These are phyloP conservation scores for Manis pentadactyla DNA, from an alignment of 2,797 vertebrate genomes.

Conservation along the genomic window DNA sequence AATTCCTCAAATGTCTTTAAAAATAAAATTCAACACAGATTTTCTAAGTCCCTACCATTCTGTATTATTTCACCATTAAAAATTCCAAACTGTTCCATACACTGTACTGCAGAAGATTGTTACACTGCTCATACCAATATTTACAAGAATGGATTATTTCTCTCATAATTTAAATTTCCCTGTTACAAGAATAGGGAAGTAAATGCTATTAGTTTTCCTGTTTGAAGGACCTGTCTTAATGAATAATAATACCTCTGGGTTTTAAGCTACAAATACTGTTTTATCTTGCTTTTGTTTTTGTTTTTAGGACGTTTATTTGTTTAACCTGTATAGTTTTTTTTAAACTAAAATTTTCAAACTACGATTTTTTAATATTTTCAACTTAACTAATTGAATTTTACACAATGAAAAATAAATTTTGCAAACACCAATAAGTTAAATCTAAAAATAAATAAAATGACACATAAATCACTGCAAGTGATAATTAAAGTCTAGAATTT, in stretches of 20 bases:
- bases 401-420: background rate
- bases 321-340: background rate
- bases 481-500: constrained; percentile 52
- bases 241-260: background rate
- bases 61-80: constrained; percentile 11
- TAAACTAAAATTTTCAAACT: background rate
- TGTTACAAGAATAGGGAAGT: background rate
- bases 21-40: background rate
- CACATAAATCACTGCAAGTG: background rate
- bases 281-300: background rate
- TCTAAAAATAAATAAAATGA: constrained; percentile 9
- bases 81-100: background rate
- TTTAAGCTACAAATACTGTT: background rate
- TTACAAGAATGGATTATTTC: background rate
- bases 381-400: background rate
- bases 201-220: background rate
- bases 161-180: constrained; percentile 26
- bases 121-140: background rate
- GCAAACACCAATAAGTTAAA: background rate
- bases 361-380: background rate
- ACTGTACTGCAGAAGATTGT: background rate
- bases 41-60: background rate
- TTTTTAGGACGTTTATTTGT: background rate
- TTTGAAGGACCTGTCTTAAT: background rate
- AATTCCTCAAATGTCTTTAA: background rate